Evolutionary conservation across 1,140 invertebrate genomes (phyloP).

Genomic region (Manduca sexta): DNA sequence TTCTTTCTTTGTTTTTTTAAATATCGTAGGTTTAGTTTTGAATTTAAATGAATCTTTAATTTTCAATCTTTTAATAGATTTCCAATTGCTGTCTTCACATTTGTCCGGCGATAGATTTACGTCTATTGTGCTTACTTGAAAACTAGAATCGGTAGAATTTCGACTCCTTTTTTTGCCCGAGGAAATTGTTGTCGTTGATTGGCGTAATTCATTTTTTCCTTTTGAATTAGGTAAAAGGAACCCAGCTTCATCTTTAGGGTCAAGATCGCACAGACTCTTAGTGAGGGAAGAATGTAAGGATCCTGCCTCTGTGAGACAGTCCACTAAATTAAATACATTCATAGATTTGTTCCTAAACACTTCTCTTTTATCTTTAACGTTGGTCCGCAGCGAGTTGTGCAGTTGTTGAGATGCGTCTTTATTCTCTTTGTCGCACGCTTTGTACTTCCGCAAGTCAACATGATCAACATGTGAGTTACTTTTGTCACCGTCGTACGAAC

Average conservation of each 20-base stretch:
- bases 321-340: slow-evolving; percentile 64
- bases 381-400: slow-evolving; percentile 31
- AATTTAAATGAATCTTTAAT: slow-evolving; percentile 72
- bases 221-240: slow-evolving; percentile 49
- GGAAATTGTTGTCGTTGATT: slow-evolving; percentile 62
- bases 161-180: slow-evolving; percentile 67
- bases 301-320: slow-evolving; percentile 58
- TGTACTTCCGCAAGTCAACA: slow-evolving; percentile 39
- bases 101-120: slow-evolving; percentile 57
- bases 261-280: slow-evolving; percentile 63
- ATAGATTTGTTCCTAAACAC: slow-evolving; percentile 69
- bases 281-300: slow-evolving; percentile 64
- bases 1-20: slow-evolving; percentile 65
- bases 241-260: slow-evolving; percentile 51
- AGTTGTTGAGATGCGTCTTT: slow-evolving; percentile 40
- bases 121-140: slow-evolving; percentile 56
- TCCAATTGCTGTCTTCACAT: slow-evolving; percentile 66
- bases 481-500: slow-evolving; percentile 32
- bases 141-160: slow-evolving; percentile 69
- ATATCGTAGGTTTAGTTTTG: slow-evolving; percentile 66
- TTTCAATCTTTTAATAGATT: slow-evolving; percentile 70
- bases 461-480: slow-evolving; percentile 25
- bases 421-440: slow-evolving; percentile 52
- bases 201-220: slow-evolving; percentile 50
- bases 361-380: slow-evolving; percentile 59